Evolutionary conservation across 1,140 invertebrate species (phyloP).

Genomic region (Magallana gigas): DNA sequence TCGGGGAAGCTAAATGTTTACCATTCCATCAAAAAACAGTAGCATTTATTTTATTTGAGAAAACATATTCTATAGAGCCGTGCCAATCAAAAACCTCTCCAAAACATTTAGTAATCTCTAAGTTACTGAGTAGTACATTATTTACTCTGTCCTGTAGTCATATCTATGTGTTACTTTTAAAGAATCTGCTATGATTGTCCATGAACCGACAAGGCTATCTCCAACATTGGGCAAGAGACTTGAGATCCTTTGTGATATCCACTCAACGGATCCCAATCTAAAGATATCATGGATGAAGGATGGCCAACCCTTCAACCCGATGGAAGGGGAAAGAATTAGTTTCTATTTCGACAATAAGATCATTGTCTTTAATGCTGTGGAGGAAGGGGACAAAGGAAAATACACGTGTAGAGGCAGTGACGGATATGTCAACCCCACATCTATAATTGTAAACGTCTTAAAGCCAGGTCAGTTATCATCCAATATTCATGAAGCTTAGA

Average conservation of each 20-base stretch:
- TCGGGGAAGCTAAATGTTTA: too few species aligned
- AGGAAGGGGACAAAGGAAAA: not conserved
- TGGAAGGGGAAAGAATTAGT: not conserved
- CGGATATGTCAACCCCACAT: not conserved
- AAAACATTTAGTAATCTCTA: too few species aligned
- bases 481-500: not conserved
- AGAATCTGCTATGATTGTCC: not conserved
- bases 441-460: not conserved
- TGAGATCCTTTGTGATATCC: not conserved
- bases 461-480: not conserved
- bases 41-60: too few species aligned
- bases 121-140: too few species aligned
- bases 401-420: constrained; percentile 8
- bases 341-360: constrained; percentile 11
- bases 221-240: not conserved
- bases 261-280: not conserved
- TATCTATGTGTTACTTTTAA: too few species aligned
- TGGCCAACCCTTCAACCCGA: not conserved
- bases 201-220: not conserved
- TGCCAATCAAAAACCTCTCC: too few species aligned
- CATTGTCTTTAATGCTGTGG: not conserved
- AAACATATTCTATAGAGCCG: too few species aligned
- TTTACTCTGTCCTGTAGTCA: too few species aligned
- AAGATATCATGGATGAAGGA: constrained; percentile 3
- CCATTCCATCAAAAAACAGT: too few species aligned